A percentile compares a stretch with the other conserved stretches of the same genome.
Conservation (phyloP, 2,113 vertebrate genomes). For the Ailurus styani region DNA sequence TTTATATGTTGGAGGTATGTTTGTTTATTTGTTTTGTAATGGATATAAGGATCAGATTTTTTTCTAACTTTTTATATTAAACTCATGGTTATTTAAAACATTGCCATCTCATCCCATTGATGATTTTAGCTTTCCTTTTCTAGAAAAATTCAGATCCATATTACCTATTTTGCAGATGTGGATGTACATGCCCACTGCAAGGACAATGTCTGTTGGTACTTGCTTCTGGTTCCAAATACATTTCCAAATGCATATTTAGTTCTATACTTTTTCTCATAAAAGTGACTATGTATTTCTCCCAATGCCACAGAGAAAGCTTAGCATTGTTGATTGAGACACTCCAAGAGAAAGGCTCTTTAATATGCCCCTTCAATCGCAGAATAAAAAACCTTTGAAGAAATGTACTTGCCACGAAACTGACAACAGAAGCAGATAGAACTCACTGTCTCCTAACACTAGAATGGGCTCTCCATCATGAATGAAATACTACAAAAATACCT, state of each 20-base stretch:
- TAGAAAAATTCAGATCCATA: neutral
- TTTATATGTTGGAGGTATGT: neutral
- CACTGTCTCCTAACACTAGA: neutral
- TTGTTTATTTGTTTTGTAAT: neutral
- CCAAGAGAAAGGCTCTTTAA: neutral
- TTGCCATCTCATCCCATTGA: neutral
- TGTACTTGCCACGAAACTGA: neutral
- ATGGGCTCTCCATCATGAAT: neutral
- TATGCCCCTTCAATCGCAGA: neutral
- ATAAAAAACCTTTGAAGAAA: neutral
- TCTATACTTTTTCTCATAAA: neutral
- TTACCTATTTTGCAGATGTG: neutral
- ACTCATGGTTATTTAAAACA: neutral
- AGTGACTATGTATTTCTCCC: neutral
- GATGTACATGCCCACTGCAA: accelerated
- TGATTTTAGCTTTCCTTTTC: neutral
- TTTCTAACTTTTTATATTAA: neutral
- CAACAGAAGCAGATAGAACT: neutral
- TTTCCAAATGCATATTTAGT: neutral
- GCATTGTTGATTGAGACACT: neutral
- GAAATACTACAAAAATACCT: neutral
- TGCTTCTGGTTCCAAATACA: neutral
- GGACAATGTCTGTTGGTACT: neutral
- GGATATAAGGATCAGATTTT: neutral
- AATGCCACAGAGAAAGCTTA: neutral